Base-by-base conservation (phyloP, 1,140 invertebrate genomes). In the Homarus americanus region DNA sequence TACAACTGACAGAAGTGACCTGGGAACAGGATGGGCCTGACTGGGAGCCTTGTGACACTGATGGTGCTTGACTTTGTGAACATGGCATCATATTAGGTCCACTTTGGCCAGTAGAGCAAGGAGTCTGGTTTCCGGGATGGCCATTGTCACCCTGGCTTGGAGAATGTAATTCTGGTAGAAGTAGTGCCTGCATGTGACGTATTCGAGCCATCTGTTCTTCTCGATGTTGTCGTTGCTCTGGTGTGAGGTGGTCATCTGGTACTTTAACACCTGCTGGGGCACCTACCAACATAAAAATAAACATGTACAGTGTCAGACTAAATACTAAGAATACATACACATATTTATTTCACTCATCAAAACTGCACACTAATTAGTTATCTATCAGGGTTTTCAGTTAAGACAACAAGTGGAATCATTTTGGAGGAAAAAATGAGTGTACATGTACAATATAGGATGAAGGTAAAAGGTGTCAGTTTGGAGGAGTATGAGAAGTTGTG, bases 201-300 rank as follows among this genome's bases (percentile, higher is more conserved):
- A 99, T 95, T 63, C 97, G 98, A 7, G 98, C 98, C 38, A 99
- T 95, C 93, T 98, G 97, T 94, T 98, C 97, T 94, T 98, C 98
- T 84, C 98, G 95, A 93, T 98, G 97, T 87, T 98, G 97, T 82
- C 98, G 96, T 94, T 99, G 98, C 94, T 99, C 97, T 38, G 98
- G 98, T 83, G 98, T 99, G 92, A 99, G 95, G 94, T 99, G 98
- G 95, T 99, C 98, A 95, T 99, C 98, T 90, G 98, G 98, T 93
- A 98, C 87, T 75, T 91, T 91, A 40, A 89, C 82, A 53, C 91
- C 91, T 40, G 76, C 63, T 72, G 41, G 80, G 20, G 66, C 82
- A 75, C 88, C 91, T 87, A 34, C 69, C 85, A 28, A 73, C 28
- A 78, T 84, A 17, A 28, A n/a, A 32, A n/a, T n/a, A 36, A 58